Conservation (phyloP, 2,113 vertebrate genomes). For the Archilochus colubris region DNA sequence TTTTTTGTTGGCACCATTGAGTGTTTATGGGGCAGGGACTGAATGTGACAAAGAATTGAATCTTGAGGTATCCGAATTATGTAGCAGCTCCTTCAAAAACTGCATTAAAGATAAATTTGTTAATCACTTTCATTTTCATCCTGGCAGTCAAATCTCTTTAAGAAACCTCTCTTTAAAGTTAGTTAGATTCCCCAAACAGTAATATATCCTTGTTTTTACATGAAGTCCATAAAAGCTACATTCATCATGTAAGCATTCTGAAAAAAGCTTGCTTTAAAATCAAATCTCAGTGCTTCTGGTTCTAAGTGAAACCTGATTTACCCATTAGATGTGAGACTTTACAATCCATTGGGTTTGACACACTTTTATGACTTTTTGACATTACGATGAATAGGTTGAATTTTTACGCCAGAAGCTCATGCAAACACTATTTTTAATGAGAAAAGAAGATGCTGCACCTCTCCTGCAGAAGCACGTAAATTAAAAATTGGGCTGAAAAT, state of each 20-base stretch:
- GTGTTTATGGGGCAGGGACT: slow-evolving; percentile 46
- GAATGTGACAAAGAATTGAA: slow-evolving; percentile 29
- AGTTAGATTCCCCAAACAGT: slow-evolving; percentile 7
- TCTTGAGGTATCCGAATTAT: slow-evolving; percentile 13
- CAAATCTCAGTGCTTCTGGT: not conserved
- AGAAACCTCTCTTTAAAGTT: slow-evolving; percentile 48
- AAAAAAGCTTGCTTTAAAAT: slow-evolving; percentile 21
- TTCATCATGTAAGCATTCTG: not conserved
- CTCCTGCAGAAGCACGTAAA: not conserved
- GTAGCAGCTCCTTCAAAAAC: not conserved
- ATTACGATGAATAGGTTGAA: not conserved
- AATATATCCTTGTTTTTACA: slow-evolving; percentile 1
- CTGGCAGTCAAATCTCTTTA: slow-evolving; percentile 22
- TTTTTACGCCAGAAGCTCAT: slow-evolving; percentile 12
- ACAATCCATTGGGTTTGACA: not conserved
- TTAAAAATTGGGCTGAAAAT: not conserved
- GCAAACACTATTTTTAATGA: slow-evolving; percentile 40
- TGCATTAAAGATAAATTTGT: not conserved
- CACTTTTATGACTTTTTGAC: not conserved
- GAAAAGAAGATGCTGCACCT: not conserved
- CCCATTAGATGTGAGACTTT: not conserved
- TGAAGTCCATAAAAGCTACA: not conserved
- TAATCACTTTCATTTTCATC: not conserved
- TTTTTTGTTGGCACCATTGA: slow-evolving; percentile 35
- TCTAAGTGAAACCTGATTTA: slow-evolving; percentile 18